Conservation (phyloP, 1,140 invertebrate genomes). For the Drosophila neocordata region DNA sequence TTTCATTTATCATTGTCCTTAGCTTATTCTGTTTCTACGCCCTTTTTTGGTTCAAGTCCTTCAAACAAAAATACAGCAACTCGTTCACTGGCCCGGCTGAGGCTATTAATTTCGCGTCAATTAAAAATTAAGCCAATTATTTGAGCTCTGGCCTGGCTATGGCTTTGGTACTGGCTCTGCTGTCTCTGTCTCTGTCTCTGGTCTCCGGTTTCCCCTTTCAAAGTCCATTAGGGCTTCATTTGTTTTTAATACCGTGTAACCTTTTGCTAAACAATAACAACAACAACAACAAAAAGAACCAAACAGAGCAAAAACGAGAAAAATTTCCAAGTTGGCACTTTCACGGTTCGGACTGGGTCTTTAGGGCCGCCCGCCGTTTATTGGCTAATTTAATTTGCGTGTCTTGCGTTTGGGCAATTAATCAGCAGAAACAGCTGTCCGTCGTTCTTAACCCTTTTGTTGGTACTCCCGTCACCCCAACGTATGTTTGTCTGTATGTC, state of each 20-base stretch:
- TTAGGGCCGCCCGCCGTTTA: conserved; percentile 66
- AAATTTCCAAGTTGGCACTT: conserved; percentile 75
- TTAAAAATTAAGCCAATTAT: conserved; percentile 81
- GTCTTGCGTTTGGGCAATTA: conserved; percentile 80
- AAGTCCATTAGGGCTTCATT: conserved; percentile 79
- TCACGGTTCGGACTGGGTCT: conserved; percentile 54
- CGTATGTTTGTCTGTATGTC: too few species aligned
- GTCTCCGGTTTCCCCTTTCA: conserved; percentile 48
- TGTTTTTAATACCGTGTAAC: conserved; percentile 80
- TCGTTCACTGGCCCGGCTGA: conserved; percentile 51
- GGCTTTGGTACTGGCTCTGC: conserved; percentile 31
- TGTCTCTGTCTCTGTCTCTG: conserved; percentile 7
- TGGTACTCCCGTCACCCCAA: neutral
- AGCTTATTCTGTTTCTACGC: conserved; percentile 10
- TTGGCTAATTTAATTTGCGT: conserved; percentile 81
- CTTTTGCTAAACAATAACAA: conserved; percentile 61
- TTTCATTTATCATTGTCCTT: conserved; percentile 39
- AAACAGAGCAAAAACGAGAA: conserved; percentile 30
- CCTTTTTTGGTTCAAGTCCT: neutral
- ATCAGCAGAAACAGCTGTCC: conserved; percentile 78
- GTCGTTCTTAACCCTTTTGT: conserved; percentile 65
- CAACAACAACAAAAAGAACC: conserved; percentile 61
- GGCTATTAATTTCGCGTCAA: conserved; percentile 80
- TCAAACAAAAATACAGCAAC: conserved; percentile 1
- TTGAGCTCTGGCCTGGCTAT: conserved; percentile 51